phyloP scores from a whole-genome alignment of 2,797 vertebrate species.

The Salmo trutta region DNA sequence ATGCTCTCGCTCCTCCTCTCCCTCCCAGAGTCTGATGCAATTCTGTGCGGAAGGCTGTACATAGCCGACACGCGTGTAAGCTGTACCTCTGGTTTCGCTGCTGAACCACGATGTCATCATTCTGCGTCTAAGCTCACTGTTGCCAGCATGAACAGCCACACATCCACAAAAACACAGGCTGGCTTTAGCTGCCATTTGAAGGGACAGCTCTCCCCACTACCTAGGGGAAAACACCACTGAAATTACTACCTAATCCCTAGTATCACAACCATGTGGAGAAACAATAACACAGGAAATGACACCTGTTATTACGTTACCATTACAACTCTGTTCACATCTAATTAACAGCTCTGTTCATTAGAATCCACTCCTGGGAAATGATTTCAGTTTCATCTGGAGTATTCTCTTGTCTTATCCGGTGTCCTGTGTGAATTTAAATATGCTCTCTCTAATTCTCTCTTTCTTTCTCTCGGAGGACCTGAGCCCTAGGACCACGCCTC shows the following conservation, averaged over 20 bases:
- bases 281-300: not conserved
- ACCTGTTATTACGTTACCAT: not conserved
- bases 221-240: not conserved
- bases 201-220: not conserved
- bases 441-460: too few species aligned
- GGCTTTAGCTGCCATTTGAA: not conserved
- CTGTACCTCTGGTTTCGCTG: constrained; percentile 46
- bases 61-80: constrained; percentile 65
- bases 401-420: too few species aligned
- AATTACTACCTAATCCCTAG: not conserved
- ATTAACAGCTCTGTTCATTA: not conserved
- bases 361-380: not conserved
- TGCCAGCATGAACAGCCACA: constrained; percentile 37
- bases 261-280: not conserved
- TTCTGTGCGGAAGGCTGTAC: constrained; percentile 81
- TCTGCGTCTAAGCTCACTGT: constrained; percentile 48
- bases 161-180: constrained; percentile 6
- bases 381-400: too few species aligned
- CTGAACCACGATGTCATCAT: constrained; percentile 67
- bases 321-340: not conserved
- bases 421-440: too few species aligned
- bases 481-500: too few species aligned
- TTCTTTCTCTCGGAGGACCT: too few species aligned
- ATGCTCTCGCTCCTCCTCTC: constrained; percentile 63
- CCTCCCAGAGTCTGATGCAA: constrained; percentile 81